These are phyloP conservation scores for Xanthia togata DNA, from an alignment of 2,888 invertebrate species.

Conservation along the genomic window DNA sequence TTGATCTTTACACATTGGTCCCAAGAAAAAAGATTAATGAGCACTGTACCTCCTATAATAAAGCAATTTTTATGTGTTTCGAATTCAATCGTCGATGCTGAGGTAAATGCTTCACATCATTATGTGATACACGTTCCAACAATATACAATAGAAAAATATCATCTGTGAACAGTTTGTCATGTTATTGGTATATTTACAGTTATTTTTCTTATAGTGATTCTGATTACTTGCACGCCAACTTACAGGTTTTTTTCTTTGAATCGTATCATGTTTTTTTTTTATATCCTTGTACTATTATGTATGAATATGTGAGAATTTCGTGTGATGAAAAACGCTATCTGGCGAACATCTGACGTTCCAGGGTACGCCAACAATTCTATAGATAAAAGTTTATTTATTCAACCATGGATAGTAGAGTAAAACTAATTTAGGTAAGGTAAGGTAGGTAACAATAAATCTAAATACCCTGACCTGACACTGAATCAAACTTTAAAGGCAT, in stretches of 20 bases:
- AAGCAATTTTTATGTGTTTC: neutral
- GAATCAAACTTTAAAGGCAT: too few species aligned
- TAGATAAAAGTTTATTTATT: too few species aligned
- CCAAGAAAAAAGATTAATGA: neutral
- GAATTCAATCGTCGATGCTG: conserved; percentile 3
- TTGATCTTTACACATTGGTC: neutral
- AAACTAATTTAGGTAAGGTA: too few species aligned
- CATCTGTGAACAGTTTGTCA: neutral
- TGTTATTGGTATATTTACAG: conserved; percentile 16
- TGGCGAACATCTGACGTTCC: too few species aligned
- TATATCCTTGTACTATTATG: too few species aligned
- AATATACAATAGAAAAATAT: conserved; percentile 28
- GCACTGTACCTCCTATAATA: neutral
- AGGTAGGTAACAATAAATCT: too few species aligned
- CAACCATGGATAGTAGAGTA: too few species aligned
- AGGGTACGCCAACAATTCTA: too few species aligned
- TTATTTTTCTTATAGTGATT: conserved; percentile 6
- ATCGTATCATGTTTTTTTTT: too few species aligned
- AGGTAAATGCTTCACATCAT: conserved; percentile 23
- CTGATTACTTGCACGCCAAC: conserved; percentile 35
- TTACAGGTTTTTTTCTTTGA: conserved; percentile 14
- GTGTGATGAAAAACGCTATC: too few species aligned
- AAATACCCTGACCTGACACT: too few species aligned
- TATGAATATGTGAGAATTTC: too few species aligned
- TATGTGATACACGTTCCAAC: neutral